Evolutionary conservation across 2,797 vertebrate species (phyloP), one percentile per base, ranked within the genome.

Genomic region (Molossus alvarezi): DNA sequence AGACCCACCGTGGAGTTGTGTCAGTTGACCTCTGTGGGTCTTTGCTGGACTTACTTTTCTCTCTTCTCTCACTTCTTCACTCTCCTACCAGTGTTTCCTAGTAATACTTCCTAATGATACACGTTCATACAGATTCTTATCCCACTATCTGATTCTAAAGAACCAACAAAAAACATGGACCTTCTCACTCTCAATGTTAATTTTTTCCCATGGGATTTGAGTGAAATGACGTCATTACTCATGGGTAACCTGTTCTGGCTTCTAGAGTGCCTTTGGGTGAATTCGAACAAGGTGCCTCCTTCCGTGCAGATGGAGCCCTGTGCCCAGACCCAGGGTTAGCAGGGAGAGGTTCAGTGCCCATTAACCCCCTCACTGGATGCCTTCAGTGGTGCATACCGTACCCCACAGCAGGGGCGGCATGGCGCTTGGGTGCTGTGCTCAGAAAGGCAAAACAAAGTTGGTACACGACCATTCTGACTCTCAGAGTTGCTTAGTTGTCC

Each of bases 371-470:
- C 17, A 13, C 11, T n/a, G 25, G 62, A 18, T 85, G 53, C 57
- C 84, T 86, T 64, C 17, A 58, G 88, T 48, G 18, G 21, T n/a
- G 33, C 25, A 75, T 33, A 51, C 13, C 9, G 1, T 9, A 23
- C 57, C 69, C 23, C 37, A 0, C 45, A 51, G 72, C 41, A 2
- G 7, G 13, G 51, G 55, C 18, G 72, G 18, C 18, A 1, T 18
- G 20, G 29, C 72, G 45, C 33, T 81, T 88, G 87, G n/a, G 1
- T 0, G 3, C 84, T 45, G n/a, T 51, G 65, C 51, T 90, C 60
- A 86, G 92, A 87, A 76, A 89, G 86, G n/a, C 37, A 83, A 75
- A 88, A 14, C 55, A 51, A 65, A 57, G 21, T 25, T 33, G 76
- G 20, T 37, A 58, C 53, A 53, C 53, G 23, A 15, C 53, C 8